Base-by-base conservation (phyloP, 2,113 vertebrate species). In the Leucopsar rothschildi region DNA sequence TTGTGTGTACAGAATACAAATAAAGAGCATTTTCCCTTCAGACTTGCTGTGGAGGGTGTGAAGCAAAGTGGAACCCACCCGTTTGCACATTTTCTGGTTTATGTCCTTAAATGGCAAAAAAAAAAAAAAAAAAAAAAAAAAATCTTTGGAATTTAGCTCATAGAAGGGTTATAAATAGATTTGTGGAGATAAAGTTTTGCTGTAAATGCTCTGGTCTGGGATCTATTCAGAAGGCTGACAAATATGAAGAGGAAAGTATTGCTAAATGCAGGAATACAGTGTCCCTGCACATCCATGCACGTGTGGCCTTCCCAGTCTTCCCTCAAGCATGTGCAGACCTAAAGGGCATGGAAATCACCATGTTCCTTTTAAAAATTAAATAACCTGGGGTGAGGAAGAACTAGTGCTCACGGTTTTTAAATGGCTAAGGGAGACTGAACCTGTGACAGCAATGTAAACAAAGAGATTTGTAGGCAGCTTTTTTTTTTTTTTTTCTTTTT, bases 31-130 rank as follows among this genome's bases (percentile, higher is more conserved):
- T 89, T 91, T 89, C 89, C 80, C 82, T 83, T 6, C 65, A 84
- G 90, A 82, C 14, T 82, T 37, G 61, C 73, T 86, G 50, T 21
- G 69, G 39, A 87, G 94, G 82, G 81, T 76, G 86, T 95, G 80
- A 95, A 91, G 81, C 49, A 53, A 76, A 95, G 65, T 57, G 83
- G 71, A 84, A 92, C 82, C 83, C 90, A 90, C 85, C 81, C 71
- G 0, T 93, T 94, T 77, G 92, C 81, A 91, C 83, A 40, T 93
- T 95, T 79, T 94, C 71, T 95, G 69, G 49, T 94, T 93, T 35
- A 42, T 94, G 73, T 80, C 95, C 96, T 96, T 97, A 96, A 90
- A 97, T 95, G 93, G 94, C 11, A 28, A 92, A n/a, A 92, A 80
- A 39, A 40, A 42, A 29, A 80, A 93, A 52, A 73, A 82, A n/a